Percentiles rank a stretch among this genome's conserved stretches.
Evolutionary conservation across 2,888 invertebrate genomes (phyloP).

Genomic region (Mycalesis mineus): DNA sequence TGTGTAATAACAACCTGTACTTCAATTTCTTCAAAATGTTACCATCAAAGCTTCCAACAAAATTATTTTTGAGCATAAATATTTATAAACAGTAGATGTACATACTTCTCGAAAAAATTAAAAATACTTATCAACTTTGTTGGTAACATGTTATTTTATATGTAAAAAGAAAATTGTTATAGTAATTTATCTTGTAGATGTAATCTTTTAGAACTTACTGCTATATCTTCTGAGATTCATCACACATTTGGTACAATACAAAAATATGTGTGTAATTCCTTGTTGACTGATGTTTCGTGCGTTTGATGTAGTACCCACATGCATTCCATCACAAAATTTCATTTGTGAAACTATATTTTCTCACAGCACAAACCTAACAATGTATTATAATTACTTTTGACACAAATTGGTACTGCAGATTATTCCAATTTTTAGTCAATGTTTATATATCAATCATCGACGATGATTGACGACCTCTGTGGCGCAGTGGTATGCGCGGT

Average conservation of each 20-base stretch:
- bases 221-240: neutral
- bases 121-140: neutral
- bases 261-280: neutral
- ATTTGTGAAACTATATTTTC: too few species aligned
- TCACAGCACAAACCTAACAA: too few species aligned
- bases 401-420: too few species aligned
- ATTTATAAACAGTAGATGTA: neutral
- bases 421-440: too few species aligned
- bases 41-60: neutral
- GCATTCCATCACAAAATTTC: slow-evolving; percentile 13
- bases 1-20: neutral
- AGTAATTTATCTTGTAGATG: neutral
- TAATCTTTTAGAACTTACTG: neutral
- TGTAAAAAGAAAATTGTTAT: slow-evolving; percentile 1
- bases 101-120: neutral
- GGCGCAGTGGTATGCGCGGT: too few species aligned
- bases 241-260: neutral
- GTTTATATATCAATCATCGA: too few species aligned
- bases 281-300: neutral
- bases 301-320: slow-evolving; percentile 1
- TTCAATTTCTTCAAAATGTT: neutral
- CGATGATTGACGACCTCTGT: too few species aligned
- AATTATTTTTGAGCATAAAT: neutral
- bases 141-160: neutral
- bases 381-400: too few species aligned